Conservation (phyloP, 2,888 invertebrate species). For the Malthinus flaveolus region DNA sequence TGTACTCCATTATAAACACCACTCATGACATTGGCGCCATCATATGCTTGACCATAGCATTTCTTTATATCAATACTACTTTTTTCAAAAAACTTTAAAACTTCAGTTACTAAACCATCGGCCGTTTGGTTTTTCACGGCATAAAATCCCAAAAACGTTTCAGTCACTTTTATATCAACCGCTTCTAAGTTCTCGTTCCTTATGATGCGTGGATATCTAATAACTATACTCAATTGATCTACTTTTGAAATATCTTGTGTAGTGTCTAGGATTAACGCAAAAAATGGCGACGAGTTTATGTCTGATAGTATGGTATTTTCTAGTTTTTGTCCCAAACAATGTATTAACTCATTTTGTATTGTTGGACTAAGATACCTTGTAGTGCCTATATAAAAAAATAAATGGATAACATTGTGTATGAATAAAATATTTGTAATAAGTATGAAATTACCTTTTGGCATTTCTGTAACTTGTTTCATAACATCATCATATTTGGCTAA, state of each 20-base stretch:
- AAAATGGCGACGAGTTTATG: background rate
- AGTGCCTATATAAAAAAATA: slow-evolving; percentile 11
- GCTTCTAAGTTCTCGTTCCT: slow-evolving; percentile 24
- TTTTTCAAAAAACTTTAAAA: no score
- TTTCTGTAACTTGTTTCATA: slow-evolving; percentile 36
- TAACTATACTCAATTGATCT: slow-evolving; percentile 42
- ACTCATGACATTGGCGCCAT: background rate
- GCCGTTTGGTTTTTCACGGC: no score
- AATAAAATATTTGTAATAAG: no score
- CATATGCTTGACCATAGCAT: background rate
- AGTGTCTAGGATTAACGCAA: background rate
- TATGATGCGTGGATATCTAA: slow-evolving; percentile 34
- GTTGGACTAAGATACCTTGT: slow-evolving; percentile 36
- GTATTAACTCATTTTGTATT: slow-evolving; percentile 32
- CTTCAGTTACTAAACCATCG: no score
- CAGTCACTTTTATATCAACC: slow-evolving; percentile 36
- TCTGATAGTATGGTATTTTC: background rate
- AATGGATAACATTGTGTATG: no score
- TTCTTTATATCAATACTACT: background rate
- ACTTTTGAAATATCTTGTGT: slow-evolving; percentile 36
- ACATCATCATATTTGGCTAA: slow-evolving; percentile 36
- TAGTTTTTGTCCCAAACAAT: background rate
- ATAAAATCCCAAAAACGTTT: slow-evolving; percentile 38
- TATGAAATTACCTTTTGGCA: slow-evolving; percentile 33
- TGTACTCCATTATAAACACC: background rate